Evolutionary conservation across 2,888 invertebrate genomes (phyloP), one percentile per base, ranked within the genome.

Genomic region (Erebia aethiops): DNA sequence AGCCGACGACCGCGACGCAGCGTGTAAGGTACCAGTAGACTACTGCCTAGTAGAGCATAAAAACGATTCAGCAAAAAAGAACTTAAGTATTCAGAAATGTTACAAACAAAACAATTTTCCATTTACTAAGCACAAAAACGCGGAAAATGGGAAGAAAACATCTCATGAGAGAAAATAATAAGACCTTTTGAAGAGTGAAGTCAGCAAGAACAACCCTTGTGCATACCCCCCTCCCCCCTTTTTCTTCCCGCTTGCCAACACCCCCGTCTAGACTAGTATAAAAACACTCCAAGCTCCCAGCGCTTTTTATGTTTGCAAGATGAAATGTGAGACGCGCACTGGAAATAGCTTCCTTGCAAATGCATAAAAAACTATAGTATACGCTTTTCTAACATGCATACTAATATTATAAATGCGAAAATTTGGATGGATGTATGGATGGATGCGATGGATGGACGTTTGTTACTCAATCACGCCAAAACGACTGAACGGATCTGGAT

Each of bases 251-350:
- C 54, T 54, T 21, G 9, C 51, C 66, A 61, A 76, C 71, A 62
- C 72, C 77, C 72, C 73, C 78, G 89, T 89, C 86, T 87, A 86
- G 86, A 87, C 87, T 70, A 72, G 78, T 78, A 78, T 78, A 78
- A 78, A 84, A 82, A 83, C 81, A 81, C 65, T 80, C 78, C 82
- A 83, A 84, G 77, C 70, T 69, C n/a, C n/a, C n/a, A 63, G 61
- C 60, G 69, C 52, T 70, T 67, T 72, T 72, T 72, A 74, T 72
- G 69, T 68, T 66, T 41, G 67, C 52, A 72, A 75, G 69, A 72
- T 69, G 67, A 74, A 69, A 71, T 63, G 66, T 69, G 49, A 66
- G 69, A 71, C 54, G 62, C 43, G 54, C 16, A 62, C 70, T 51
- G 61, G 61, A 71, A 67, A 69, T 69, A 68, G 62, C 51, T 66